Percentiles rank a stretch among this genome's conserved stretches.
These are phyloP conservation scores for Pegoplata infirma DNA, from an alignment of 2,888 invertebrate species.

Conservation along the genomic window DNA sequence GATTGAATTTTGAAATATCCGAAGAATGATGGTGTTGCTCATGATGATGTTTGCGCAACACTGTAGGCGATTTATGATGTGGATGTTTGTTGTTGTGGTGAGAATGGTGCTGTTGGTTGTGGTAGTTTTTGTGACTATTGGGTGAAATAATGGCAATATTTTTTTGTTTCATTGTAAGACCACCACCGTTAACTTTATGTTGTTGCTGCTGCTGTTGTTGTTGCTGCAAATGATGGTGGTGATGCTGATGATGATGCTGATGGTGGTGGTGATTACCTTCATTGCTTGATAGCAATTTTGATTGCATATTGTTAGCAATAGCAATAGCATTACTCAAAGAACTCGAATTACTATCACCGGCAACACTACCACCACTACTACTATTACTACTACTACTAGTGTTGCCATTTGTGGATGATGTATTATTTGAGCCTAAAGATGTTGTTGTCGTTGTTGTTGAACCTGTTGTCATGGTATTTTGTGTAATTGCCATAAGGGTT, in stretches of 20 bases:
- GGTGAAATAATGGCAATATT: slow-evolving; percentile 74
- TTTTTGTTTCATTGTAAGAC: slow-evolving; percentile 66
- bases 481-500: slow-evolving; percentile 61
- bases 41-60: slow-evolving; percentile 75
- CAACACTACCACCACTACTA: slow-evolving; percentile 34
- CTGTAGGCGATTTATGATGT: slow-evolving; percentile 69
- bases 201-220: slow-evolving; percentile 65
- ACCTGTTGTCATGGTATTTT: slow-evolving; percentile 61
- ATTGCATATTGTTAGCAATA: slow-evolving; percentile 43
- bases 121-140: slow-evolving; percentile 64
- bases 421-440: too few relatives aligned
- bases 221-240: slow-evolving; percentile 56
- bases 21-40: slow-evolving; percentile 79
- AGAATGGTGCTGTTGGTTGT: slow-evolving; percentile 14
- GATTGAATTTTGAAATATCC: slow-evolving; percentile 82
- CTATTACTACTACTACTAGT: slow-evolving; percentile 23
- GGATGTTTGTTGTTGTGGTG: slow-evolving; percentile 21
- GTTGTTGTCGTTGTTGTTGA: slow-evolving; percentile 54
- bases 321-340: slow-evolving; percentile 48
- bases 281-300: slow-evolving; percentile 53
- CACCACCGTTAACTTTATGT: slow-evolving; percentile 53
- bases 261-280: slow-evolving; percentile 56
- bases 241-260: slow-evolving; percentile 58
- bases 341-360: slow-evolving; percentile 59
- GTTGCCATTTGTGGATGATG: slow-evolving; percentile 61